Conservation (phyloP, 2,888 invertebrate species). For the Sepioteuthis lessoniana region DNA sequence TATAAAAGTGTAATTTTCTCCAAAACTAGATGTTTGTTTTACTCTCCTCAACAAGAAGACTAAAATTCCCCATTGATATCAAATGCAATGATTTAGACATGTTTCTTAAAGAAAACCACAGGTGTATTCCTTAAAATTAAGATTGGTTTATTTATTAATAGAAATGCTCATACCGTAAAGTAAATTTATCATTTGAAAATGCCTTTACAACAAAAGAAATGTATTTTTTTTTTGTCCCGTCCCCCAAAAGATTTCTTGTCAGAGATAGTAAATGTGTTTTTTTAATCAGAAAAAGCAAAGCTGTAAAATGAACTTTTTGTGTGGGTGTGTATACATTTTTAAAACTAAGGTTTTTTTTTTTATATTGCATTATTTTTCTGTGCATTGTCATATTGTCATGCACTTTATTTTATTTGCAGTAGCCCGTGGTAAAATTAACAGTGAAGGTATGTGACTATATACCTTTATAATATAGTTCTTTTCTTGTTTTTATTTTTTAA, state of each 20-base stretch:
- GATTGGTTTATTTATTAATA: not conserved
- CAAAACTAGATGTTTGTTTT: not conserved
- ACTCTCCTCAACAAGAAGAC: not conserved
- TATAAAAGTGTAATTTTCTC: not conserved
- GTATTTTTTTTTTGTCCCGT: too few species aligned
- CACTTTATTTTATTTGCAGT: not conserved
- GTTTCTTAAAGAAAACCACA: not conserved
- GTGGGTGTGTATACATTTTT: too few species aligned
- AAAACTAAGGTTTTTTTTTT: too few species aligned
- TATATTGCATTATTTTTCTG: not conserved
- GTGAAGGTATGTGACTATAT: not conserved
- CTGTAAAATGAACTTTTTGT: not conserved
- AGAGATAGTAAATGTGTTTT: too few species aligned
- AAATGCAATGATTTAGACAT: not conserved
- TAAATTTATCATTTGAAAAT: not conserved
- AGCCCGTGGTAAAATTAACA: slow-evolving; percentile 33
- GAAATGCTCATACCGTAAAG: not conserved
- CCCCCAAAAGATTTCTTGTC: too few species aligned
- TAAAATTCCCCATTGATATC: not conserved
- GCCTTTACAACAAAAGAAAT: too few species aligned
- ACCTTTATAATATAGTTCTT: not conserved
- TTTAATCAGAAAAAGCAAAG: too few species aligned
- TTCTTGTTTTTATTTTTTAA: too few species aligned
- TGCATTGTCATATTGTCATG: not conserved
- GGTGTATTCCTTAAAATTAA: not conserved